phyloP scores from a whole-genome alignment of 2,113 vertebrate species.

The Oxygymnocypris stewartii region DNA sequence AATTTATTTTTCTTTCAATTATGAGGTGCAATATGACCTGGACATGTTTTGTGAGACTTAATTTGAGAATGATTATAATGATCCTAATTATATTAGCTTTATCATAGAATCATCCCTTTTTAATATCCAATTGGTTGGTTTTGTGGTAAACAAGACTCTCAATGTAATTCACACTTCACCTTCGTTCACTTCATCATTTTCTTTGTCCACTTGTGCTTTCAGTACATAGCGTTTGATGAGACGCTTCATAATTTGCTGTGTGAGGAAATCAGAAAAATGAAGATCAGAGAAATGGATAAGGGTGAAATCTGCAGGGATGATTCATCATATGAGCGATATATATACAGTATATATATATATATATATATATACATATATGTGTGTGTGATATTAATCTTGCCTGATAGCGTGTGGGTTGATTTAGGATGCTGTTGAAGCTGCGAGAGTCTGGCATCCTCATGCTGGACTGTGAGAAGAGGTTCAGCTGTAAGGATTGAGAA shows the following conservation, averaged over 20 bases:
- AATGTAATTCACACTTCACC: conserved; percentile 64
- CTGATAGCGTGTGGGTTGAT: conserved; percentile 88
- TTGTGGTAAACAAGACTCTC: neutral
- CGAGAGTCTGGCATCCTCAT: conserved; percentile 84
- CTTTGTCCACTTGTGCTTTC: conserved; percentile 91
- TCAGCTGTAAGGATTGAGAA: conserved; percentile 78
- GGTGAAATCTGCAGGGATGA: neutral
- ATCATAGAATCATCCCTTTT: neutral
- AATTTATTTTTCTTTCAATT: neutral
- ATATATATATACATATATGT: too few relatives aligned
- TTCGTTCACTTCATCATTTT: conserved; percentile 92
- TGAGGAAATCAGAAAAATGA: neutral
- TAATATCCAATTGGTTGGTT: neutral
- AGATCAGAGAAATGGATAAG: neutral
- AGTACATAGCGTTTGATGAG: conserved; percentile 89
- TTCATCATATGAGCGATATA: neutral
- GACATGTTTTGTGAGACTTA: neutral
- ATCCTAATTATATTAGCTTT: neutral
- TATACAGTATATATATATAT: too few relatives aligned
- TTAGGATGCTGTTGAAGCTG: conserved; percentile 89
- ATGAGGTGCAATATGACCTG: neutral
- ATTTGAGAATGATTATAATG: neutral
- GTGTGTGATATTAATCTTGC: conserved; percentile 61
- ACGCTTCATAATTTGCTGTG: conserved; percentile 88
- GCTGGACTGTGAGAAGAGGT: conserved; percentile 85